Conservation (phyloP, 2,888 invertebrate genomes). For the Calliscelio sp. region DNA sequence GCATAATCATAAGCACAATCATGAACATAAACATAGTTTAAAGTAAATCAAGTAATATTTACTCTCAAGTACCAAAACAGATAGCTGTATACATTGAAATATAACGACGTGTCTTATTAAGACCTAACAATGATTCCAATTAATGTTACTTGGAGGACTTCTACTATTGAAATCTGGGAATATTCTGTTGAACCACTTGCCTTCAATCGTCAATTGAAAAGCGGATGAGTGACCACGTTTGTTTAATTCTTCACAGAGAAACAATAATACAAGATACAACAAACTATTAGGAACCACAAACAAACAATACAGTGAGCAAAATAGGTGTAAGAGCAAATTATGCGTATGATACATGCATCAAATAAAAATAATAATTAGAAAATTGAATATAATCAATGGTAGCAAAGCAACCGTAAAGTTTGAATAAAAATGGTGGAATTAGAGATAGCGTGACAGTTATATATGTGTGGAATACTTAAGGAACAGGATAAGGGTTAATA, state of each 20-base stretch:
- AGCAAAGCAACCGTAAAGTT: no score
- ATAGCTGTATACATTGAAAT: background rate
- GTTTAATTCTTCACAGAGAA: no score
- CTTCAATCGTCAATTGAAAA: conserved; percentile 29
- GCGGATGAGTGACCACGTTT: conserved; percentile 20
- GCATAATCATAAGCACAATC: no score
- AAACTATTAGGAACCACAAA: no score
- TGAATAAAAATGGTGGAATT: no score
- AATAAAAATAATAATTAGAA: no score
- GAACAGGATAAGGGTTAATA: conserved; percentile 51
- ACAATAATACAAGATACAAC: no score
- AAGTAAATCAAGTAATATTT: conserved; percentile 34
- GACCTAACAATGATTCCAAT: conserved; percentile 43
- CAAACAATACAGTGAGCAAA: no score
- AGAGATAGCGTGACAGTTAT: conserved; percentile 43
- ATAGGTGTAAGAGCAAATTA: no score
- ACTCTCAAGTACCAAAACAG: background rate
- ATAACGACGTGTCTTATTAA: conserved; percentile 32
- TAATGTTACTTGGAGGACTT: conserved; percentile 29
- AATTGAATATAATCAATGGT: no score
- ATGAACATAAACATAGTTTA: conserved; percentile 53
- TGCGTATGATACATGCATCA: no score
- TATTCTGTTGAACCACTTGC: conserved; percentile 14
- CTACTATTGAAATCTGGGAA: conserved; percentile 1
- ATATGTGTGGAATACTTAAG: conserved; percentile 37